Evolutionary conservation across 2,888 invertebrate genomes (phyloP).

Genomic region (Apocheima hispidaria): DNA sequence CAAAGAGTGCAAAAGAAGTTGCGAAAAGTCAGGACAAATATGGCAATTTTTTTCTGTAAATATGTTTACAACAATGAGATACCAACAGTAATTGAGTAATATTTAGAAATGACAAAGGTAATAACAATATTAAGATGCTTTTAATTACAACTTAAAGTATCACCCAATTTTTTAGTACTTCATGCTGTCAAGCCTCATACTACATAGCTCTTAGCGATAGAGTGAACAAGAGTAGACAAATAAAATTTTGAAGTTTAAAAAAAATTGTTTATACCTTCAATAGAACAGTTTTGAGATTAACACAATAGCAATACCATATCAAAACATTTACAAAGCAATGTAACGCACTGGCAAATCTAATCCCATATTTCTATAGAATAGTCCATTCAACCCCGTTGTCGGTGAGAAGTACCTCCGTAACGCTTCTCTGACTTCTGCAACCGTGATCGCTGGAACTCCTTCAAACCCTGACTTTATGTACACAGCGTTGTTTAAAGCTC

Average conservation of each 20-base stretch:
- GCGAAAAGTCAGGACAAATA: too few species aligned
- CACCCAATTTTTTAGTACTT: not conserved
- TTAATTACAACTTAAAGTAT: not conserved
- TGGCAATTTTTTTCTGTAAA: too few species aligned
- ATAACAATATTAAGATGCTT: not conserved
- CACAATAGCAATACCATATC: not conserved
- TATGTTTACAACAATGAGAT: too few species aligned
- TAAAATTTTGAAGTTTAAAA: too few species aligned
- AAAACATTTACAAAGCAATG: conserved; percentile 60
- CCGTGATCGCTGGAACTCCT: conserved; percentile 90
- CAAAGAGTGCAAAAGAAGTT: too few species aligned
- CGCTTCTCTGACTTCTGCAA: conserved; percentile 93
- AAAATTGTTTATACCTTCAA: not conserved
- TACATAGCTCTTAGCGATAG: too few species aligned
- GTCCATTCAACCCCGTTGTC: conserved; percentile 84
- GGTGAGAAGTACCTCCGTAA: conserved; percentile 90
- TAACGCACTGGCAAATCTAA: conserved; percentile 72
- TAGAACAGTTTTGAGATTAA: not conserved
- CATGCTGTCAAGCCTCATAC: too few species aligned
- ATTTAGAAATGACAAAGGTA: not conserved
- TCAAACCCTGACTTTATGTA: conserved; percentile 87
- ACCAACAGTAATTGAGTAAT: too few species aligned
- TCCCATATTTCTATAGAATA: conserved; percentile 80
- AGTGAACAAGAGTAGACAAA: too few species aligned
- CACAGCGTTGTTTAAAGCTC: conserved; percentile 84